These are phyloP conservation scores for Oceanites oceanicus DNA, from an alignment of 2,113 vertebrate species.

Conservation along the genomic window DNA sequence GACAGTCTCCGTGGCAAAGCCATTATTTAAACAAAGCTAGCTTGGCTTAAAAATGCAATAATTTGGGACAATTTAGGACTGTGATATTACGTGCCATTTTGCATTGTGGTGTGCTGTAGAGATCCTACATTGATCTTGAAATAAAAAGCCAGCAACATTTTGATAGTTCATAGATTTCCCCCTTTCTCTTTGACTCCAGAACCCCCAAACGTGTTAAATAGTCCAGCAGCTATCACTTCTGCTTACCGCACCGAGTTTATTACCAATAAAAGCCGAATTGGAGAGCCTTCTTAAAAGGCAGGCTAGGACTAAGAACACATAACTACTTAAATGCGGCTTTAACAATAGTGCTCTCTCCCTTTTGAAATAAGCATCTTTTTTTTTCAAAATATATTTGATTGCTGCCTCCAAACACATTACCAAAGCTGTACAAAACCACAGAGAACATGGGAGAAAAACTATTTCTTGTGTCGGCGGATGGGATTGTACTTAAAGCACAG, in stretches of 20 bases:
- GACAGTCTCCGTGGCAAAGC: slow-evolving; percentile 22
- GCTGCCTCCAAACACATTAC: background rate
- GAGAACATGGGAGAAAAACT: background rate
- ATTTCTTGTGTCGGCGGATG: background rate
- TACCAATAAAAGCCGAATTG: background rate
- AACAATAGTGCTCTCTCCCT: background rate
- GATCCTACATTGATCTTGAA: slow-evolving; percentile 56
- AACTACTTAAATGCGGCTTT: slow-evolving; percentile 2
- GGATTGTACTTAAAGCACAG: background rate
- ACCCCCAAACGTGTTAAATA: background rate
- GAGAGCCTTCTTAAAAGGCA: background rate
- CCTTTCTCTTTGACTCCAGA: slow-evolving; percentile 10
- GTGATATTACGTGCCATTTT: slow-evolving; percentile 49
- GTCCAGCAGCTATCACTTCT: background rate
- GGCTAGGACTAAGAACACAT: background rate
- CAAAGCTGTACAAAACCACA: background rate
- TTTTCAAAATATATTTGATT: background rate
- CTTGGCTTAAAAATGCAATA: slow-evolving; percentile 48
- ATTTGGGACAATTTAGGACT: slow-evolving; percentile 56
- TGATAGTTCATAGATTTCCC: slow-evolving; percentile 27
- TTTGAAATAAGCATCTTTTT: background rate
- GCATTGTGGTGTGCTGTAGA: slow-evolving; percentile 36
- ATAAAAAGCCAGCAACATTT: slow-evolving; percentile 14
- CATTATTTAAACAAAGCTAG: slow-evolving; percentile 56
- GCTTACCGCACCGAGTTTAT: background rate